Conservation (phyloP, 2,797 vertebrate genomes). For the Sarcophilus harrisii region DNA sequence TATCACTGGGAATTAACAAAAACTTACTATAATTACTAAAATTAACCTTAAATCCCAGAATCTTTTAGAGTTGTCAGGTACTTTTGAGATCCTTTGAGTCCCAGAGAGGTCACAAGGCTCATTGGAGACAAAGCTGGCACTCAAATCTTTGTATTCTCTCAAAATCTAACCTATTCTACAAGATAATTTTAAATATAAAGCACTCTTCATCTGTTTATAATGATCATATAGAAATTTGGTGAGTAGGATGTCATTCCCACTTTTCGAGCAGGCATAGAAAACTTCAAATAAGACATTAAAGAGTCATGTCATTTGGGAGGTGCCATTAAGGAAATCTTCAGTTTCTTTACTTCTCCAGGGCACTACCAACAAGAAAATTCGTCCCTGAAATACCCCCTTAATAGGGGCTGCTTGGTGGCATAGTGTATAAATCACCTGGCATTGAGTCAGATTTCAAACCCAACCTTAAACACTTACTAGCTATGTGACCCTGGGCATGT, state of each 20-base stretch:
- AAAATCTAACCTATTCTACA: background rate
- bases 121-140: background rate
- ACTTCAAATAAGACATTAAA: background rate
- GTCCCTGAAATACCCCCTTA: background rate
- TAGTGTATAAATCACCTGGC: background rate
- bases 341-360: background rate
- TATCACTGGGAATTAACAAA: conserved; percentile 15
- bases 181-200: background rate
- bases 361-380: background rate
- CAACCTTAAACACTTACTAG: background rate
- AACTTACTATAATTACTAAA: background rate
- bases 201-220: background rate
- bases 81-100: conserved; percentile 31
- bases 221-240: background rate
- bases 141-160: conserved; percentile 24
- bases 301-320: background rate
- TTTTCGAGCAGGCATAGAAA: background rate
- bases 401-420: background rate
- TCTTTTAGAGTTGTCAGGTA: background rate
- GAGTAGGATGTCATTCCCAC: background rate
- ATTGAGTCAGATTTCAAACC: background rate
- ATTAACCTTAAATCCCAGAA: background rate
- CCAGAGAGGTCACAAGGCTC: background rate
- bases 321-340: background rate
- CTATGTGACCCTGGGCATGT: background rate